Evolutionary conservation across 1,140 invertebrate species (phyloP), one percentile per base, ranked within the genome.

Genomic region (Drosophila elegans): DNA sequence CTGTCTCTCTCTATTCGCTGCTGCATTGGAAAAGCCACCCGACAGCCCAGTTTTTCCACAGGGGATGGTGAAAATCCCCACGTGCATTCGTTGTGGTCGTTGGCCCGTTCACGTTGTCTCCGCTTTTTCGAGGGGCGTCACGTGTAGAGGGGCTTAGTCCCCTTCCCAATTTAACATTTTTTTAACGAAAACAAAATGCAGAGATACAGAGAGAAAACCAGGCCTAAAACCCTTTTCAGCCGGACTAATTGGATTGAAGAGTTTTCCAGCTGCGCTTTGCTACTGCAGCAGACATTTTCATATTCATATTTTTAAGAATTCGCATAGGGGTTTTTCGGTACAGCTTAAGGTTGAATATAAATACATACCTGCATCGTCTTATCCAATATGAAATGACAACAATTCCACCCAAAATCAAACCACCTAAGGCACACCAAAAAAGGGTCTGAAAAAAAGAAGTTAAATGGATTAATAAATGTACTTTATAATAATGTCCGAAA

Each of bases 361-460:
- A 57, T 71, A 77, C 80, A 82, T 92, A 92, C 91, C 91, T 92
- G 91, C 91, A 92, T 92, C 91, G 78, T 92, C 86, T 79, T 84
- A 92, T 92, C 91, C 91, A 92, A 61, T 91, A 92, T 71, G 91
- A 91, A 57, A 92, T 92, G 53, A 92, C 91, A 76, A 91, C 89
- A 51, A 92, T 91, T 76, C 85, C 91, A 62, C 90, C 91, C 60
- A 92, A 82, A 64, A 92, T 76, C 63, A 92, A 80, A 73, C 91
- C 91, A 73, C 91, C 91, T 53, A 92, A 82, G 75, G 91, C 91
- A 91, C 91, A 92, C 91, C 91, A 92, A 91, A 91, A 80, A 25
- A 92, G 62, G 69, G 86, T 90, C 91, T 92, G 80, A 21, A 42
- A 48, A 48, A 46, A n/a, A 39, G 12, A 38, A 38, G 11, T 10